Evolutionary conservation across 2,113 vertebrate genomes (phyloP).

Genomic region (Sander lucioperca): DNA sequence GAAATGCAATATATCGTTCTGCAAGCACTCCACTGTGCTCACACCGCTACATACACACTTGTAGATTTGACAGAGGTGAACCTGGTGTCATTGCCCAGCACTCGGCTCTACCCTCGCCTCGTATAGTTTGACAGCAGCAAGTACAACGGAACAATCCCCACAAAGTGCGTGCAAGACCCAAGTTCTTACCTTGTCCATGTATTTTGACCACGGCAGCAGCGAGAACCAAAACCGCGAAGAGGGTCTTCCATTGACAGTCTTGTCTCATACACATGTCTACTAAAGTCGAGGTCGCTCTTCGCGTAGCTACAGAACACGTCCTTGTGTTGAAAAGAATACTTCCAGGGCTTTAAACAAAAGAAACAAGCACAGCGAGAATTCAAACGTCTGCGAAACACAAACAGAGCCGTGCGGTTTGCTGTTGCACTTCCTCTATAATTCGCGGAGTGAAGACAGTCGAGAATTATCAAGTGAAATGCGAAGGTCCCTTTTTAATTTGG

Average conservation of each 20-base stretch:
- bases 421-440: conserved; percentile 24
- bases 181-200: conserved; percentile 82
- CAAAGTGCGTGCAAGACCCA: conserved; percentile 49
- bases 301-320: conserved; percentile 68
- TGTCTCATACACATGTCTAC: conserved; percentile 78
- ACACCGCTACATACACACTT: conserved; percentile 47
- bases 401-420: conserved; percentile 14
- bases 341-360: conserved; percentile 45
- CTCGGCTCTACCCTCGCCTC: conserved; percentile 11
- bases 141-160: conserved; percentile 32
- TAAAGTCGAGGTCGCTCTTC: conserved; percentile 70
- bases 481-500: conserved; percentile 74
- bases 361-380: conserved; percentile 36
- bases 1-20: not conserved
- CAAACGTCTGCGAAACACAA: not conserved
- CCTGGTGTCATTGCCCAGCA: conserved; percentile 7
- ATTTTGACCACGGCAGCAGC: conserved; percentile 51
- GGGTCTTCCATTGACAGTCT: conserved; percentile 54
- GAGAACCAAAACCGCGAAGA: conserved; percentile 70
- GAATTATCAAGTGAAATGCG: conserved; percentile 68
- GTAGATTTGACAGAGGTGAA: conserved; percentile 54
- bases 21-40: not conserved
- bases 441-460: conserved; percentile 37
- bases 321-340: conserved; percentile 71
- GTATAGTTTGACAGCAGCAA: conserved; percentile 36